Base-by-base conservation (phyloP, 1,140 invertebrate species). In the Camponotus floridanus region DNA sequence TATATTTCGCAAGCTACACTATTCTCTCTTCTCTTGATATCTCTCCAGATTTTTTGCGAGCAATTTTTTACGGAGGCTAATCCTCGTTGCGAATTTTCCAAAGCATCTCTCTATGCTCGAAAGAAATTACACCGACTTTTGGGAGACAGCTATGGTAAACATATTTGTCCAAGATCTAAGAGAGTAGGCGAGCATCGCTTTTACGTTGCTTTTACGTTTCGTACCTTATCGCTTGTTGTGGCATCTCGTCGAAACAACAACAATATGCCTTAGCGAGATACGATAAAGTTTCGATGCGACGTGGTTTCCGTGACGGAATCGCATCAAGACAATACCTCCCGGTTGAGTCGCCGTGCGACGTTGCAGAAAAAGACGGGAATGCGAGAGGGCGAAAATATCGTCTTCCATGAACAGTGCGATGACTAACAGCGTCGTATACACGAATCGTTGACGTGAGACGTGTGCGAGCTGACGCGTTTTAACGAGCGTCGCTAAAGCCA, bases 401-500 rank as follows among this genome's bases (percentile, higher is more conserved):
- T 84, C 68, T 64, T 71, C 80, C 48, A 59, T 55, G 61, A 79
- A 68, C 76, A 36, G 36, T 13, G 55, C 39, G 64, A 79, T 70
- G 76, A 85, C 64, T 86, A 79, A 68, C 64, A 59, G 36, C 55
- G 39, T 61, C 67, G 26, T 79, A 79, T 74, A 64, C 18, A 18
- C 36, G 67, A 86, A 65, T 70, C 48, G 67, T 62, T 33, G 78
- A 86, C 74, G 74, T 84, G 68, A 81, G 68, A 83, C 61, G 78
- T 61, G 85, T 67, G 68, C 65, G 67, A 71, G 59, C 79, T 73
- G 51, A 73, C 62, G 55, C 64, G 55, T 84, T 83, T 86, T 83
- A 86, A 86, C 85, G 85, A 86, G 65, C 85, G 55, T 83, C 59
- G 48, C 45, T 65, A 59, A 86, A 86, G 59, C 55, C 65, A 74